A percentile compares a stretch with the other conserved stretches of the same genome.
Evolutionary conservation across 2,888 invertebrate genomes (phyloP).

Genomic region (Vesta saturnalis): DNA sequence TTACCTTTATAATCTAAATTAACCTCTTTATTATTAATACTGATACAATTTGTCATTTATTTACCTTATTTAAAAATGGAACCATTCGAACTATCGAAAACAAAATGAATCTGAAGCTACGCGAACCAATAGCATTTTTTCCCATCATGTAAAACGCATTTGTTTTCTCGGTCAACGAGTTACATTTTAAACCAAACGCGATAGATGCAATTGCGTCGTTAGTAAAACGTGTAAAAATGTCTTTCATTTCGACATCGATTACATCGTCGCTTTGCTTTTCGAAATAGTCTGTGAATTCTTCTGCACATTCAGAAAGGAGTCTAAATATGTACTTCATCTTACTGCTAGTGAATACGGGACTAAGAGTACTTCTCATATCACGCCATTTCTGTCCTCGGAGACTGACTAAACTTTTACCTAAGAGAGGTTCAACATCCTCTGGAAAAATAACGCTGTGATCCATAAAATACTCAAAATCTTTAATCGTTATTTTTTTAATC

Average conservation of each 20-base stretch:
- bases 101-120: constrained; percentile 21
- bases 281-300: constrained; percentile 47
- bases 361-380: constrained; percentile 61
- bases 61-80: neutral
- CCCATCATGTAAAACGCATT: constrained; percentile 68
- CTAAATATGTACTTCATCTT: constrained; percentile 57
- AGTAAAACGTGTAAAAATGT: constrained; percentile 62
- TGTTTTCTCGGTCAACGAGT: constrained; percentile 64
- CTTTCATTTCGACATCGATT: constrained; percentile 59
- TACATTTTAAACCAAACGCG: constrained; percentile 65
- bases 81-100: neutral
- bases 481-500: constrained; percentile 17
- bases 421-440: neutral
- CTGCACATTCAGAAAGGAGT: constrained; percentile 48
- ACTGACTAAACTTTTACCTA: neutral
- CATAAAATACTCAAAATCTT: neutral
- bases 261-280: constrained; percentile 39
- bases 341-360: constrained; percentile 57
- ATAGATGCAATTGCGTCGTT: constrained; percentile 67
- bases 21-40: neutral
- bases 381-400: constrained; percentile 50
- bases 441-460: neutral
- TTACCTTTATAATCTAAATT: neutral
- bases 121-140: constrained; percentile 58
- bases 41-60: neutral